Base-by-base conservation (phyloP, 2,888 invertebrate genomes). In the Agonopterix arenella region DNA sequence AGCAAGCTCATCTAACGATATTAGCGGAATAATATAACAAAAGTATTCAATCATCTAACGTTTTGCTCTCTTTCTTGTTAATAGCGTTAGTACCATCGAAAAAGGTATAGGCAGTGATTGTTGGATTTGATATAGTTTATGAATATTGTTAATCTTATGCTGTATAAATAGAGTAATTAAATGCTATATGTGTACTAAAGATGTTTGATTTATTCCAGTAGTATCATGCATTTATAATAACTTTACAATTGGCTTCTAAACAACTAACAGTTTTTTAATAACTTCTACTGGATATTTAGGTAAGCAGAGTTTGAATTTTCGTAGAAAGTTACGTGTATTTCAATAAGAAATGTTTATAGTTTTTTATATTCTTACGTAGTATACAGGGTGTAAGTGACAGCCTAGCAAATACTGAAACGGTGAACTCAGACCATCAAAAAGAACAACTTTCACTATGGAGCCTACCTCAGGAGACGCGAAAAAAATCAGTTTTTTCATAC, bases 81-180 rank as follows among this genome's bases (percentile, higher is more conserved):
- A 79, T 86, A 84, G 83, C 74, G 75, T 84, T 88, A 86, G 84
- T 79, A 81, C 80, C 82, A 83, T 82, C 82, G 77, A 79, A 79
- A 78, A 80, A 80, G 79, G 76, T 84, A 79, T 85, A 86, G 84
- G 70, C 83, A 82, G 84, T 85, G 82, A 85, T 89, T 89, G 89
- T 89, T 89, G 89, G 89, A 89, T 89, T 88, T 89, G 89, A 88
- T 84, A 89, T 88, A 89, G 89, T 89, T 84, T 89, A 89, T 88
- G 78, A 83, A 88, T 86, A 89, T 84, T 88, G 89, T 89, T 89
- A 89, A 85, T 81, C 82, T 83, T 83, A 88, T 86, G 86, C 88
- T 89, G 86, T 89, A 89, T 84, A 89, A 89, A 89, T 86, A 89
- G 86, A 82, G 61, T 86, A 84, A 89, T 88, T 89, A 89, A 89